Percentiles rank a stretch among this genome's conserved stretches.
Conservation (phyloP, 2,113 vertebrate species). For the Cepphus grylle region DNA sequence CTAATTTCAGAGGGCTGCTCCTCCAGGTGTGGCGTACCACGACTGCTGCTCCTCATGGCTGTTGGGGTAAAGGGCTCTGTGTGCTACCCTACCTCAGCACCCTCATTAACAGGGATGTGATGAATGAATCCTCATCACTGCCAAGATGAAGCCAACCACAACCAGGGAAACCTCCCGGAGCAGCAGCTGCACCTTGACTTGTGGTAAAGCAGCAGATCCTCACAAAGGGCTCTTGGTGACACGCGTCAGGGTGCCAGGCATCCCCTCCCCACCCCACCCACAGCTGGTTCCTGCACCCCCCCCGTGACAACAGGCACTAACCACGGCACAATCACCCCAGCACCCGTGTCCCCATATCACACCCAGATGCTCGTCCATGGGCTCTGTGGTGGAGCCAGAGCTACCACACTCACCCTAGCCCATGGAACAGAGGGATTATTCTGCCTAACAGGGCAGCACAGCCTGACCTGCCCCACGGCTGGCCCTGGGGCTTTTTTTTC, state of each 20-base stretch:
- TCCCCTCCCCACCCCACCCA: neutral
- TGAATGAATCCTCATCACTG: neutral
- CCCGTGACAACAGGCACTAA: neutral
- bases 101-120: neutral
- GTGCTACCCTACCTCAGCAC: neutral
- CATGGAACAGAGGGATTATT: neutral
- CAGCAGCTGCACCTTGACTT: neutral
- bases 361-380: neutral
- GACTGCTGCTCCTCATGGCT: too few relatives aligned
- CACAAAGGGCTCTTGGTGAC: neutral
- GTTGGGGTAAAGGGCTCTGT: neutral
- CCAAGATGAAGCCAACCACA: neutral
- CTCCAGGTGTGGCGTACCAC: neutral
- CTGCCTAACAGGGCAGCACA: neutral
- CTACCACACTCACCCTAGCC: too few relatives aligned
- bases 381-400: neutral
- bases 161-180: neutral
- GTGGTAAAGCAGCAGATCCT: neutral
- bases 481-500: neutral
- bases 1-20: neutral
- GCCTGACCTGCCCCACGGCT: neutral
- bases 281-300: neutral
- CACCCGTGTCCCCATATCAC: accelerated
- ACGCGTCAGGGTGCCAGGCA: neutral
- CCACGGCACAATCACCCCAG: neutral